phyloP scores from a whole-genome alignment of 1,140 invertebrate species.

The Aculops lycopersici region DNA sequence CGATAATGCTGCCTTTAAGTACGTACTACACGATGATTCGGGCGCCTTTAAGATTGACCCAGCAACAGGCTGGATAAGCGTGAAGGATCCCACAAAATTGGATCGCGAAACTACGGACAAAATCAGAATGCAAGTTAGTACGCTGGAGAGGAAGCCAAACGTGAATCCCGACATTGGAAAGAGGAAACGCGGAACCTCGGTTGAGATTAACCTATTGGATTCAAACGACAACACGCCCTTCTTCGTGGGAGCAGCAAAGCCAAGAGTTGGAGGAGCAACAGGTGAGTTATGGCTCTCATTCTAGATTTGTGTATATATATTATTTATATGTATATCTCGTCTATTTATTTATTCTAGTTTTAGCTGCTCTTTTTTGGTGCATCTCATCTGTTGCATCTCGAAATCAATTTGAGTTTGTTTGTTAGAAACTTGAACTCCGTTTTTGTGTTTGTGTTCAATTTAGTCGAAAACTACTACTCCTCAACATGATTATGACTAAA shows the following conservation, averaged over 20 bases:
- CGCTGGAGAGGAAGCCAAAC: constrained; percentile 12
- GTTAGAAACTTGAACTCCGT: too few relatives aligned
- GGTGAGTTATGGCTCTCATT: background rate
- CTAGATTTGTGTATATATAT: too few relatives aligned
- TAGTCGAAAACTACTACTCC: too few relatives aligned
- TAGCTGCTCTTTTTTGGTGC: too few relatives aligned
- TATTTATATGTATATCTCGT: too few relatives aligned
- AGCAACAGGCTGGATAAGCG: constrained; percentile 45
- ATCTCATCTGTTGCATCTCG: too few relatives aligned
- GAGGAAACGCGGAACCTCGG: constrained; percentile 5
- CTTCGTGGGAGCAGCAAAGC: background rate
- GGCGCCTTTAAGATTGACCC: constrained; percentile 45
- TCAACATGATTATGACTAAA: too few relatives aligned
- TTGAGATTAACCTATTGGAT: constrained; percentile 27
- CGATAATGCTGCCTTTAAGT: constrained; percentile 46
- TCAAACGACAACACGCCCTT: background rate
- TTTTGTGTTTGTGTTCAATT: too few relatives aligned
- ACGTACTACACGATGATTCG: constrained; percentile 33
- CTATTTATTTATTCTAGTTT: too few relatives aligned
- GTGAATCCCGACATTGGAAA: constrained; percentile 10
- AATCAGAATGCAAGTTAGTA: constrained; percentile 10
- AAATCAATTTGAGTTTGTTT: too few relatives aligned
- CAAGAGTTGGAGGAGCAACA: background rate
- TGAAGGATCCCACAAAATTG: constrained; percentile 33
- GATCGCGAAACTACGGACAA: constrained; percentile 32